phyloP scores from a whole-genome alignment of 1,140 invertebrate genomes.

The Apocrypta bakeri region DNA sequence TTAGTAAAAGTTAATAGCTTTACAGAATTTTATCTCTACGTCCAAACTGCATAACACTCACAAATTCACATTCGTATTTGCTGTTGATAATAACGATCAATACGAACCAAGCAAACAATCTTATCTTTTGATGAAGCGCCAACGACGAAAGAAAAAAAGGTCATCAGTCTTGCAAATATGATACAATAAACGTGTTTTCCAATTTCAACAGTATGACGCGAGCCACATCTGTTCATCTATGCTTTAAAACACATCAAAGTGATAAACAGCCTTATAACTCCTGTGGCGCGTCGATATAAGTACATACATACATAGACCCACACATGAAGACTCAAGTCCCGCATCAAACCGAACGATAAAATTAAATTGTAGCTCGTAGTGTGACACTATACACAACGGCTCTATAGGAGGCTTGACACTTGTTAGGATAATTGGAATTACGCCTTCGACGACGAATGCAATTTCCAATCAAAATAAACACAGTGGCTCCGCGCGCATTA shows the following conservation, averaged over 20 bases:
- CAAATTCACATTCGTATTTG: neutral
- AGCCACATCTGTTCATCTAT: neutral
- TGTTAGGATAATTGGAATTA: constrained; percentile 9
- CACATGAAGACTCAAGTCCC: neutral
- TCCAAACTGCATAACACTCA: no score
- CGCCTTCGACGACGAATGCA: constrained; percentile 1
- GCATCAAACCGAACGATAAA: neutral
- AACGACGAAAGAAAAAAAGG: neutral
- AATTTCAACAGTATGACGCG: neutral
- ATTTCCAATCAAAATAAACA: neutral
- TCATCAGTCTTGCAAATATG: no score
- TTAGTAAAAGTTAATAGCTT: no score
- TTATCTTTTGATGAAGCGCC: neutral
- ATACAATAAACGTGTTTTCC: no score
- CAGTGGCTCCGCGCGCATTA: no score
- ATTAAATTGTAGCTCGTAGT: neutral
- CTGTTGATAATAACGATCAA: neutral
- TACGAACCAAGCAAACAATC: neutral
- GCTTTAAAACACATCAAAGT: neutral
- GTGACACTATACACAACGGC: neutral
- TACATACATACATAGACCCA: no score
- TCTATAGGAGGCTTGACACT: neutral
- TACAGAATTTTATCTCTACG: no score
- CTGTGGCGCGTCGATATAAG: neutral
- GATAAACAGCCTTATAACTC: neutral